Base-by-base conservation (phyloP, 2,113 vertebrate genomes). In the Phycodurus eques region DNA sequence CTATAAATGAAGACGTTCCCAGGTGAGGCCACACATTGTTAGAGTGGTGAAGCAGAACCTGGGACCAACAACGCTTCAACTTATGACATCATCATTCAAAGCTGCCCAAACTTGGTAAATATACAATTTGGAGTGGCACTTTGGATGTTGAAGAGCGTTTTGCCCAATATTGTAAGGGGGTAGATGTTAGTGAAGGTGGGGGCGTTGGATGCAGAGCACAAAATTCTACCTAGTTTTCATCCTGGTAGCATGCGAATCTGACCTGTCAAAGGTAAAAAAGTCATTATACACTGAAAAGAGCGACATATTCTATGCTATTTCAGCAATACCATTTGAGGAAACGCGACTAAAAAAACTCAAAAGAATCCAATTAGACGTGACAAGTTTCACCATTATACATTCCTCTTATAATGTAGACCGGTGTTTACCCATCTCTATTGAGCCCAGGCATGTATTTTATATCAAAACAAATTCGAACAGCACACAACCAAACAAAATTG, bases 241-340 rank as follows among this genome's bases (percentile, higher is more conserved):
- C 83, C 72, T 83, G 75, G 86, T 75, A 81, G 87, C 80, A 72
- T 87, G 83, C 88, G 88, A 91, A 91, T 78, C 90, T 91, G 84
- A 91, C 90, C 90, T 91, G 90, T 85, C 81, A 80, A 88, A 88
- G 61, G 90, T 79, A 89, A 86, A 90, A 86, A 82, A 85, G 4
- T 61, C 7, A 19, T 35, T 17, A 14, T 35, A 61, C 13, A 53
- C 19, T 53, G 17, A 53, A 17, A 17, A 53, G 15, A 19, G 19
- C 12, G 17, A 53, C 15, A 49, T 39, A 39, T 39, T 39, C 35
- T 39, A 39, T 6, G 35, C 4, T 39, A 39, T 39, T 39, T 39
- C 1, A 39, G 27, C 27, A 27, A 27, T 27, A 27, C 1, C 27
- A 27, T 27, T 27, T 27, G 27, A 27, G 27, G 27, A 27, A 27